Conservation (phyloP, 2,113 vertebrate genomes). For the Ammodytes marinus region DNA sequence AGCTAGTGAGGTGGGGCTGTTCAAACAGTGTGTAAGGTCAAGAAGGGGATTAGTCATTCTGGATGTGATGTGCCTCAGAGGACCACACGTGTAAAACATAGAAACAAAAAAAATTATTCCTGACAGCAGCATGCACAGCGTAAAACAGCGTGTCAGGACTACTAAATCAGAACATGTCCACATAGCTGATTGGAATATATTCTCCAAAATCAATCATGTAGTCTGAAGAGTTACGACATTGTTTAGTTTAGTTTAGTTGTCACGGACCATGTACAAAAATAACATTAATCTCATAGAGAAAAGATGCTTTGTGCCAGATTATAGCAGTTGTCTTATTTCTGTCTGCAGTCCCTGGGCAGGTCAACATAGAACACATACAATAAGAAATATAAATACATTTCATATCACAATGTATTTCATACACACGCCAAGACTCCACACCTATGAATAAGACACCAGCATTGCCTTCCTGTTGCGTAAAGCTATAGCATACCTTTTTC, state of each 20-base stretch:
- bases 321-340: too few relatives aligned
- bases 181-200: not conserved
- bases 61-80: conserved; percentile 42
- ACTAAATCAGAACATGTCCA: not conserved
- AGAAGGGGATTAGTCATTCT: conserved; percentile 74
- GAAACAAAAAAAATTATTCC: conserved; percentile 26
- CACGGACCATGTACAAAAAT: too few relatives aligned
- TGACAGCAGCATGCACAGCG: conserved; percentile 15
- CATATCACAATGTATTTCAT: too few relatives aligned
- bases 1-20: conserved; percentile 75
- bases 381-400: too few relatives aligned
- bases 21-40: conserved; percentile 82
- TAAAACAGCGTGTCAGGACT: conserved; percentile 4
- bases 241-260: too few relatives aligned
- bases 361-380: too few relatives aligned
- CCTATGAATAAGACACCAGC: conserved; percentile 32
- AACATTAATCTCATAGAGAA: too few relatives aligned
- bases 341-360: too few relatives aligned
- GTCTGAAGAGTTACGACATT: not conserved
- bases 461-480: not conserved
- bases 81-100: conserved; percentile 27
- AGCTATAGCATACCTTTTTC: too few relatives aligned
- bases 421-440: too few relatives aligned
- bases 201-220: not conserved
- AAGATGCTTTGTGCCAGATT: too few relatives aligned